Base-by-base conservation (phyloP, 2,113 vertebrate genomes). In the Gambusia holbrooki region DNA sequence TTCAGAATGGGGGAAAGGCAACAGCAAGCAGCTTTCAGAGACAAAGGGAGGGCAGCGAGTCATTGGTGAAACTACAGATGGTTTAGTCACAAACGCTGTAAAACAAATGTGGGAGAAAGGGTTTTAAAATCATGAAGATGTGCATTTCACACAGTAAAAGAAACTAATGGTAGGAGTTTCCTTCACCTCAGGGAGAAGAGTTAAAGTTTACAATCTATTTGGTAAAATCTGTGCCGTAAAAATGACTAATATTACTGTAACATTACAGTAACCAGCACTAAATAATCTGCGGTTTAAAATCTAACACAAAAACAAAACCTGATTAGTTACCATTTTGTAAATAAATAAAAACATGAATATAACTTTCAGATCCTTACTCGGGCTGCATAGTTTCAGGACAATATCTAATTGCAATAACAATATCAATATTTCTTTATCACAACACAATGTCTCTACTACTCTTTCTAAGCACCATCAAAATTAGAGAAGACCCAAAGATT, bases 1-100 rank as follows among this genome's bases (percentile, higher is more conserved):
- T 22, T 35, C 74, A 79, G 58, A 63, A 63, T 84, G 70, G 68
- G 70, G 79, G 82, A 1, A 71, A 74, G 62, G 70, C 32, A 66
- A 72, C 86, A 73, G 76, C 63, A 72, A 35, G 13, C 74, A 85
- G 71, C 76, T 76, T 80, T 29, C 74, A 84, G 79, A 76, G 74
- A 64, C 30, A 71, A 67, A 78, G 62, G 68, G 63, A 74, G 37
- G 62, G 54, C 32, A 70, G 76, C 70, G 62, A 74, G 76, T 63
- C 3, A 30, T 68, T 65, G 67, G 29, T 29, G 37, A 68, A 84
- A 85, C 65, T 71, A 81, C 66, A 60, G 71, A 30, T 71, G 58
- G 81, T 77, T 84, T 80, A 84, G 72, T 84, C 79, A 79, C 32
- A 70, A 82, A 74, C 11, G 40, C 35, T 67, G 76, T 37, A 60